Evolutionary conservation across 1,140 invertebrate species (phyloP).

Genomic region (Macrostomum lignano): DNA sequence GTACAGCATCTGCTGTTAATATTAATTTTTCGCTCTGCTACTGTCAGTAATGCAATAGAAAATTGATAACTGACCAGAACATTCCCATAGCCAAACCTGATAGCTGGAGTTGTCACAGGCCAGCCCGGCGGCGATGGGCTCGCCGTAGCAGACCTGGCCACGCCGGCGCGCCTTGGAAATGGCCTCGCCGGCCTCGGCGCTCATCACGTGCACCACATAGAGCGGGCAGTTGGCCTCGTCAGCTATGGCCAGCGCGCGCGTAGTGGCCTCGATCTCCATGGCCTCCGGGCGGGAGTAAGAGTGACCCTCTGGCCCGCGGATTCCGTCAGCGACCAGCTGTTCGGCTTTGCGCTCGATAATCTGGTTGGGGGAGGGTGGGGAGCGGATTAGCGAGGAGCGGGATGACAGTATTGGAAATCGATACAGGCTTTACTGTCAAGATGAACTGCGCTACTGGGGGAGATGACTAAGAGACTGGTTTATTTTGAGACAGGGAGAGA

Average conservation of each 20-base stretch:
- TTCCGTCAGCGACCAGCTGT: slow-evolving; percentile 48
- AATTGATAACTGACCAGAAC: no score
- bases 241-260: slow-evolving; percentile 67
- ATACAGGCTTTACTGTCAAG: no score
- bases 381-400: no score
- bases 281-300: slow-evolving; percentile 78
- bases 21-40: no score
- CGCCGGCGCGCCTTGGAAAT: slow-evolving; percentile 40
- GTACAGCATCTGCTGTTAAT: no score
- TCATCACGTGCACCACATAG: slow-evolving; percentile 89
- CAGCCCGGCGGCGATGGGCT: slow-evolving; percentile 60
- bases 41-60: no score
- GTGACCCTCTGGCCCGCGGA: slow-evolving; percentile 82
- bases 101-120: slow-evolving; percentile 24
- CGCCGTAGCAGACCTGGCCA: slow-evolving; percentile 49
- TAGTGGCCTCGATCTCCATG: slow-evolving; percentile 50
- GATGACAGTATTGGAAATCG: no score
- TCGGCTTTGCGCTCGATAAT: slow-evolving; percentile 43
- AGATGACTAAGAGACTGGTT: no score
- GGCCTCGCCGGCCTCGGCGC: slow-evolving; percentile 51
- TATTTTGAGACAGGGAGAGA: no score
- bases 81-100: no score
- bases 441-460: no score
- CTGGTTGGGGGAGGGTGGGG: no score
- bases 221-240: slow-evolving; percentile 61